A percentile compares a stretch with the other conserved stretches of the same genome.
Evolutionary conservation across 2,888 invertebrate genomes (phyloP).

Genomic region (Rotaria magnacalcarata): DNA sequence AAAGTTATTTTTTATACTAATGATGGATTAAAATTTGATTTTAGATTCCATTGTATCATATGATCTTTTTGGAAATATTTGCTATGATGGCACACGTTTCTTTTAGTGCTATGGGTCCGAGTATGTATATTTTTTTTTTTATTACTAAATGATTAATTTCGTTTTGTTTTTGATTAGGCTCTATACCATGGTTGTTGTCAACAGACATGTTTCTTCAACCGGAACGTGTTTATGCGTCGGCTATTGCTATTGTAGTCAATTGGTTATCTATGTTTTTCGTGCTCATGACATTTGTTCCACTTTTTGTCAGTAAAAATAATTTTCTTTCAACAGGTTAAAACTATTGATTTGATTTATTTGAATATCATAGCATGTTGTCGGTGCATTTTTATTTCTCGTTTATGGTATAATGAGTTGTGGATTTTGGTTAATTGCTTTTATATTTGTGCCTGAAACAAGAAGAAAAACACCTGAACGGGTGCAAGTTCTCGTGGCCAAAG

Average conservation of each 20-base stretch:
- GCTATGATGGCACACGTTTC: neutral
- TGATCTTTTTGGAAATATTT: constrained; percentile 33
- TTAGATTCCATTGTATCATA: constrained; percentile 4
- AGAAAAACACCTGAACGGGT: neutral
- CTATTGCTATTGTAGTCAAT: neutral
- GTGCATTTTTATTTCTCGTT: neutral
- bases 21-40: neutral
- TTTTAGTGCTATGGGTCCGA: neutral
- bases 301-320: neutral
- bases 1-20: no score
- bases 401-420: neutral
- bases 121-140: neutral
- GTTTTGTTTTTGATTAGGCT: neutral
- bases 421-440: neutral
- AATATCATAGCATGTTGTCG: neutral
- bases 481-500: constrained; percentile 4
- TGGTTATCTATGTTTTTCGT: neutral
- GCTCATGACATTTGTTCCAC: neutral
- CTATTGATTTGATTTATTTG: neutral
- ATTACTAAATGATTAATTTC: neutral
- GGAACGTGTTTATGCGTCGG: neutral
- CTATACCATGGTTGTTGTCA: constrained; percentile 13
- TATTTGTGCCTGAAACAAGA: neutral
- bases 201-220: constrained; percentile 21
- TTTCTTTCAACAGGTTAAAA: no score